These are phyloP conservation scores for Dryobota labecula DNA, from an alignment of 2,888 invertebrate genomes.

Conservation along the genomic window DNA sequence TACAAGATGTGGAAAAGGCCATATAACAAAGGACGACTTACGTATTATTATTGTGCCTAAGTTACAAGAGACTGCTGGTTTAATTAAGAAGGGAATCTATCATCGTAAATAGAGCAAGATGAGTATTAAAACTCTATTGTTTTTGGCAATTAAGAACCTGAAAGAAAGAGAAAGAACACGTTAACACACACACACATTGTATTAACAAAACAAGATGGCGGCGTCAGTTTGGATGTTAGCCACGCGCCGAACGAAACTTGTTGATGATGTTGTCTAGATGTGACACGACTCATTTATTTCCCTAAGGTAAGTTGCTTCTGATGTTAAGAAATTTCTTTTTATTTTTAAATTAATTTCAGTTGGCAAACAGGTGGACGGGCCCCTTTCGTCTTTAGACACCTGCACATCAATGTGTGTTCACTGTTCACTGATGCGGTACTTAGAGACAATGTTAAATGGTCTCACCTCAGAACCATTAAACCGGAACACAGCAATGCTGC, in stretches of 20 bases:
- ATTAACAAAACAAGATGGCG: too few relatives aligned
- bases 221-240: too few relatives aligned
- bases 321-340: not conserved
- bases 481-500: not conserved
- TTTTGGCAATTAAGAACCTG: not conserved
- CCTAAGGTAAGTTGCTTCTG: not conserved
- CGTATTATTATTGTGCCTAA: constrained; percentile 30
- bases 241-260: too few relatives aligned
- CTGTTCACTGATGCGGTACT: constrained; percentile 7
- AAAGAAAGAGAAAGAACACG: too few relatives aligned
- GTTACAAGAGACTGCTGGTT: constrained; percentile 26
- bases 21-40: constrained; percentile 55
- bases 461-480: not conserved
- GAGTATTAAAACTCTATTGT: too few relatives aligned
- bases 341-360: not conserved
- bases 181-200: too few relatives aligned
- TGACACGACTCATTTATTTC: not conserved
- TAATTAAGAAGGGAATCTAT: not conserved
- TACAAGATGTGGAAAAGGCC: constrained; percentile 57
- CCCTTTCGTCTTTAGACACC: not conserved
- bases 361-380: not conserved
- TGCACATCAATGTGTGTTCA: not conserved
- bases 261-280: not conserved
- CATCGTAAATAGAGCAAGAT: not conserved
- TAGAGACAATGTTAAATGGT: not conserved